Conservation (phyloP, 2,888 invertebrate genomes). For the Synergus laeviventris region DNA sequence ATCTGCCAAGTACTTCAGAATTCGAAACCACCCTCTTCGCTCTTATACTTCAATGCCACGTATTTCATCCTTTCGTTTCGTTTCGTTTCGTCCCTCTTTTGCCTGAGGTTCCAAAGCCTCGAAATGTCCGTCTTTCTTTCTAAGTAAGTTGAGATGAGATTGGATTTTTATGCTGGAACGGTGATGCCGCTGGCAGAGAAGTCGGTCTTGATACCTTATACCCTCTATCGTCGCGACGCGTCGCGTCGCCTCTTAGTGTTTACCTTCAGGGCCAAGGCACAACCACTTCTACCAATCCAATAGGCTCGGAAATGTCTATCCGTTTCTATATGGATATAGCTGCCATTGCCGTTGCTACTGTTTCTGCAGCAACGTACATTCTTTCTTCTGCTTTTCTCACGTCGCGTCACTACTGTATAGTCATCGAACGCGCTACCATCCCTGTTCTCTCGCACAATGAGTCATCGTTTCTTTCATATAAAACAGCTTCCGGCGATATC, state of each 20-base stretch:
- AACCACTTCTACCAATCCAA: slow-evolving; percentile 43
- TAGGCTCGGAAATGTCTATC: slow-evolving; percentile 38
- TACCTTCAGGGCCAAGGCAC: slow-evolving; percentile 47
- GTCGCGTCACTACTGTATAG: slow-evolving; percentile 43
- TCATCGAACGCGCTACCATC: slow-evolving; percentile 52
- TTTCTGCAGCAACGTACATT: slow-evolving; percentile 43
- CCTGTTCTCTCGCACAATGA: slow-evolving; percentile 56
- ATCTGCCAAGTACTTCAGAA: slow-evolving; percentile 53
- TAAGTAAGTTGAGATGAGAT: slow-evolving; percentile 59
- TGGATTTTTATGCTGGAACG: slow-evolving; percentile 64
- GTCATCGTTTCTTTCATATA: slow-evolving; percentile 60
- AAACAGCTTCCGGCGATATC: slow-evolving; percentile 65
- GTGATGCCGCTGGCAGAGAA: slow-evolving; percentile 54
- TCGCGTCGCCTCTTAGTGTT: slow-evolving; percentile 44
- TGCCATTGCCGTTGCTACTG: slow-evolving; percentile 50
- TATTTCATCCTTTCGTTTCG: slow-evolving; percentile 40
- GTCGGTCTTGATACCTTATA: slow-evolving; percentile 44
- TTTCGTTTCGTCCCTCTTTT: slow-evolving; percentile 42
- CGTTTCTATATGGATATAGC: slow-evolving; percentile 41
- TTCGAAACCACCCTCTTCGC: slow-evolving; percentile 33
- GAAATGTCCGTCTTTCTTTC: slow-evolving; percentile 41
- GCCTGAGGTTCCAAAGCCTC: slow-evolving; percentile 11
- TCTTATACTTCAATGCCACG: slow-evolving; percentile 44
- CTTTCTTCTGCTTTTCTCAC: slow-evolving; percentile 26
- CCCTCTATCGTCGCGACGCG: slow-evolving; percentile 45